Evolutionary conservation across 2,888 invertebrate species (phyloP).

Genomic region (Drosophila emarginata): DNA sequence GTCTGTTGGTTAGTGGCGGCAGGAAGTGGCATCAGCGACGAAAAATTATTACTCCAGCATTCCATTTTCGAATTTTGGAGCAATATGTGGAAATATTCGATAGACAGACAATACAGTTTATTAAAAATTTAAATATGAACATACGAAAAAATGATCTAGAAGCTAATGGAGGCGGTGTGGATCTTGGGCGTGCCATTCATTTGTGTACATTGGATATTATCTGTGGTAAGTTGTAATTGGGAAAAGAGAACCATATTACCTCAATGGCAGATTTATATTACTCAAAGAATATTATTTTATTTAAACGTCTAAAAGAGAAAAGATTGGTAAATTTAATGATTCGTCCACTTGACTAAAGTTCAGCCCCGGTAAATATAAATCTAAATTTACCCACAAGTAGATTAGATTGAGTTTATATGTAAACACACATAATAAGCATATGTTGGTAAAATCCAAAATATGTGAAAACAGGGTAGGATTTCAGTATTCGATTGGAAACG

Average conservation of each 20-base stretch:
- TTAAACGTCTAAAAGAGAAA: neutral
- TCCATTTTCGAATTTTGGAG: constrained; percentile 89
- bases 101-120: constrained; percentile 84
- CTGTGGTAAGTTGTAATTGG: constrained; percentile 81
- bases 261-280: neutral
- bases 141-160: neutral
- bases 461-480: neutral
- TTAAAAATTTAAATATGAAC: constrained; percentile 68
- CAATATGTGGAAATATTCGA: constrained; percentile 88
- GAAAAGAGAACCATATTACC: too few species aligned
- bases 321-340: neutral
- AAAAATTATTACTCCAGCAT: constrained; percentile 88
- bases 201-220: constrained; percentile 72
- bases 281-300: neutral
- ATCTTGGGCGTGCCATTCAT: constrained; percentile 84
- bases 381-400: constrained; percentile 14
- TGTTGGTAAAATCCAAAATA: neutral
- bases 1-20: constrained; percentile 60
- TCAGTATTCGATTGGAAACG: neutral
- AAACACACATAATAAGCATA: neutral
- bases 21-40: constrained; percentile 86
- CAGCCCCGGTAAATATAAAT: constrained; percentile 27
- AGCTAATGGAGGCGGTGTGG: constrained; percentile 60
- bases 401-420: constrained; percentile 8
- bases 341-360: constrained; percentile 34